Evolutionary conservation across 2,113 vertebrate genomes (phyloP).

Genomic region (Furnarius figulus): DNA sequence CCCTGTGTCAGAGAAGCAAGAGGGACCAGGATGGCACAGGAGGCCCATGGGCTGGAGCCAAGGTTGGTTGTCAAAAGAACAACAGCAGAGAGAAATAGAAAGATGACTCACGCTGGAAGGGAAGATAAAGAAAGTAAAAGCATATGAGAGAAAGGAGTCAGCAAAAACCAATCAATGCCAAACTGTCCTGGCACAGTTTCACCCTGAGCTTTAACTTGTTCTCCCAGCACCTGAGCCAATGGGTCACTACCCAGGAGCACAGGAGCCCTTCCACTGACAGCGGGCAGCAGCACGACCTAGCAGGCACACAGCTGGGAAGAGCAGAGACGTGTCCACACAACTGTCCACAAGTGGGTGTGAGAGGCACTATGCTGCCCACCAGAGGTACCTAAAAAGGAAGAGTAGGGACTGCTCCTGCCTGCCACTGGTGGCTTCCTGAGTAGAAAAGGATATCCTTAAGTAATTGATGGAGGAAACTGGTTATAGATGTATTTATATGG

Average conservation of each 20-base stretch:
- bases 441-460: not conserved
- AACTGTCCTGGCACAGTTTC: accelerated
- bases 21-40: not conserved
- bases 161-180: not conserved
- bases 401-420: not conserved
- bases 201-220: not conserved
- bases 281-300: not conserved
- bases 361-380: not conserved
- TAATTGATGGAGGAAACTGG: not conserved
- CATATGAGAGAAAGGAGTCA: not conserved
- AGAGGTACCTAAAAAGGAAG: not conserved
- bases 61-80: not conserved
- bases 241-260: too few species aligned
- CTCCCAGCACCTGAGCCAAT: not conserved
- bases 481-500: not conserved
- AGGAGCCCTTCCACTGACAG: not conserved
- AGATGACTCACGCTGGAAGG: not conserved
- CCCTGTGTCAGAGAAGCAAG: not conserved
- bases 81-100: not conserved
- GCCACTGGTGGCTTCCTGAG: not conserved
- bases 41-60: not conserved
- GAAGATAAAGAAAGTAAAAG: not conserved
- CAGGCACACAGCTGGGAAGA: not conserved
- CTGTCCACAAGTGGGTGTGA: not conserved
- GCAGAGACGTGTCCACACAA: not conserved